These are phyloP conservation scores for Melierax canorus DNA, from an alignment of 2,113 vertebrate genomes.

Conservation along the genomic window DNA sequence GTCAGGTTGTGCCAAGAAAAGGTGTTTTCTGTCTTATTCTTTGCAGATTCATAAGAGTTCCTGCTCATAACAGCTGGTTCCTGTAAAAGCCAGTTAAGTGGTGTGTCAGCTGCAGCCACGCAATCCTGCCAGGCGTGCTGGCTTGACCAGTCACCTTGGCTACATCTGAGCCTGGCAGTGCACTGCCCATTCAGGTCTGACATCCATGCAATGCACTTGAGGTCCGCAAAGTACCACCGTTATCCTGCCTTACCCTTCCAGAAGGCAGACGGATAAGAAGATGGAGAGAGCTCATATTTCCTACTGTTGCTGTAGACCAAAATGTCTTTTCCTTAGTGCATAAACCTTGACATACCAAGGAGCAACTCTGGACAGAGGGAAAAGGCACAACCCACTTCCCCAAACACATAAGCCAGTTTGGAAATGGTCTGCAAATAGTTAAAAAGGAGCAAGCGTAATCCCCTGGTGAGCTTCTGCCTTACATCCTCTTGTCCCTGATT, in stretches of 20 bases:
- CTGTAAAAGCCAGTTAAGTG: not conserved
- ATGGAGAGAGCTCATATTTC: not conserved
- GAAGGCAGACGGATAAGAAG: not conserved
- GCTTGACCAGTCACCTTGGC: not conserved
- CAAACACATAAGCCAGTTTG: not conserved
- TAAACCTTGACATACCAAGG: fast-evolving
- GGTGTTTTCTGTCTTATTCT: not conserved
- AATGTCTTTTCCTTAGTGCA: fast-evolving
- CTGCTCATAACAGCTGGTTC: not conserved
- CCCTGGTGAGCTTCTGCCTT: not conserved
- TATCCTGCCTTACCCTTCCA: not conserved
- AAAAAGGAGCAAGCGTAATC: not conserved
- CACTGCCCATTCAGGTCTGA: not conserved
- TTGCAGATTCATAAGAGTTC: not conserved
- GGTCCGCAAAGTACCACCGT: fast-evolving
- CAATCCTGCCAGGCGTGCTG: not conserved
- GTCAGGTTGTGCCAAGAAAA: not conserved
- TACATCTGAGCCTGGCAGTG: not conserved
- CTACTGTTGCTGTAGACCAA: not conserved
- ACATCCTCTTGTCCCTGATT: not conserved
- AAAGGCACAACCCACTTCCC: not conserved
- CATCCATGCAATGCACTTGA: fast-evolving
- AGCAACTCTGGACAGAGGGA: not conserved
- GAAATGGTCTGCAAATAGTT: not conserved
- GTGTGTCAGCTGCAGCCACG: not conserved